Evolutionary conservation across 1,140 invertebrate genomes (phyloP).

Genomic region (Drosophila virilis): DNA sequence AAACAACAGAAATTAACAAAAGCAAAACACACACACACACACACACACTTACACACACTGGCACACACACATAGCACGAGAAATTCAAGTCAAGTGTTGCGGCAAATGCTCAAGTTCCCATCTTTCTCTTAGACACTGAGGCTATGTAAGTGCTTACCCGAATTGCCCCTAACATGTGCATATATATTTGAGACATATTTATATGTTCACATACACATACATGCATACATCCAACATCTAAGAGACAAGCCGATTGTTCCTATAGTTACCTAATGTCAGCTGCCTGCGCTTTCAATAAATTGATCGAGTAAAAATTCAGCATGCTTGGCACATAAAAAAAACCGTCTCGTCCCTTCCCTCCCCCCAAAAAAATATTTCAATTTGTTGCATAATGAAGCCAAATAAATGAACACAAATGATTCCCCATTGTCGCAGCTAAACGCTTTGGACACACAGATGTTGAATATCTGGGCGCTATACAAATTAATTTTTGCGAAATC

Average conservation of each 20-base stretch:
- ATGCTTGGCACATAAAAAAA: too few relatives aligned
- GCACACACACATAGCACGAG: constrained; percentile 14
- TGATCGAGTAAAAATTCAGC: too few relatives aligned
- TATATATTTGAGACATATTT: not conserved
- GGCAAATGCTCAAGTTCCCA: constrained; percentile 46
- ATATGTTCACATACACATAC: not conserved
- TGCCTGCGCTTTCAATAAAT: not conserved
- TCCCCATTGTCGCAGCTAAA: too few relatives aligned
- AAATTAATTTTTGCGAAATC: too few relatives aligned
- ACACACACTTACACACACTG: constrained; percentile 14
- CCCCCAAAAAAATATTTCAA: too few relatives aligned
- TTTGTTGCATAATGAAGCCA: too few relatives aligned
- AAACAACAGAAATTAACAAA: constrained; percentile 79
- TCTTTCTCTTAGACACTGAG: not conserved
- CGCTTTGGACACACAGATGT: too few relatives aligned
- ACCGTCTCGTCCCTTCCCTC: too few relatives aligned
- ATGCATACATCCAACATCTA: not conserved
- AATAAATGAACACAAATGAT: too few relatives aligned
- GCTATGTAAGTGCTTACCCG: not conserved
- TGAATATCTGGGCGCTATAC: too few relatives aligned
- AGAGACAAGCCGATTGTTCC: constrained; percentile 6
- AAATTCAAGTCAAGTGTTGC: constrained; percentile 75
- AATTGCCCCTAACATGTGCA: not conserved
- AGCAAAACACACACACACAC: constrained; percentile 35
- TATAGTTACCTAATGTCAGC: constrained; percentile 7